phyloP scores from a whole-genome alignment of 1,140 invertebrate species.

The Diorhabda sublineata region DNA sequence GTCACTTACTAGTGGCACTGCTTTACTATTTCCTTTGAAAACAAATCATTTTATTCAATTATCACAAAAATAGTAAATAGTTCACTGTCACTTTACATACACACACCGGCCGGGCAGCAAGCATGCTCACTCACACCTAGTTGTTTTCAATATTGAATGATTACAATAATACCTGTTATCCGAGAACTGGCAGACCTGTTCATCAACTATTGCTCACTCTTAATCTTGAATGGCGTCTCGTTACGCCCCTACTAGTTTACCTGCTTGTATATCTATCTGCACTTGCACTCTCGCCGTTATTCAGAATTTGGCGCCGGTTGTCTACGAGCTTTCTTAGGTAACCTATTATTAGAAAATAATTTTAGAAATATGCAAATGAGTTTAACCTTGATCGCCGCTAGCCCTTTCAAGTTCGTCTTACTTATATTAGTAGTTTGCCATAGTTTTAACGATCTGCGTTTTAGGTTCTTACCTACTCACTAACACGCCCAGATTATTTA shows the following conservation, averaged over 20 bases:
- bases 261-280: conserved; percentile 15
- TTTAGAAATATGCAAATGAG: conserved; percentile 2
- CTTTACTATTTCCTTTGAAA: background rate
- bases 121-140: conserved; percentile 35
- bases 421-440: background rate
- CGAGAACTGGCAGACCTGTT: conserved; percentile 44
- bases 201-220: conserved; percentile 45
- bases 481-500: conserved; percentile 29
- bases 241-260: conserved; percentile 39
- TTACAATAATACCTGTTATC: conserved; percentile 47
- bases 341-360: conserved; percentile 3
- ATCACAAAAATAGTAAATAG: conserved; percentile 11
- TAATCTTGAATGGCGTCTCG: conserved; percentile 42
- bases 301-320: background rate
- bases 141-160: conserved; percentile 44
- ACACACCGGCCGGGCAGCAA: conserved; percentile 23
- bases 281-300: conserved; percentile 22
- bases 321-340: background rate
- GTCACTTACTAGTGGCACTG: too few relatives aligned
- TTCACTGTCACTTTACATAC: conserved; percentile 2
- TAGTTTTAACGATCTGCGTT: background rate
- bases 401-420: background rate
- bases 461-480: background rate
- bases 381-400: conserved; percentile 3
- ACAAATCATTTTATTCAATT: background rate